A percentile compares a stretch with the other conserved stretches of the same genome.
phyloP scores from a whole-genome alignment of 2,797 vertebrate genomes.

The Pitangus sulphuratus region DNA sequence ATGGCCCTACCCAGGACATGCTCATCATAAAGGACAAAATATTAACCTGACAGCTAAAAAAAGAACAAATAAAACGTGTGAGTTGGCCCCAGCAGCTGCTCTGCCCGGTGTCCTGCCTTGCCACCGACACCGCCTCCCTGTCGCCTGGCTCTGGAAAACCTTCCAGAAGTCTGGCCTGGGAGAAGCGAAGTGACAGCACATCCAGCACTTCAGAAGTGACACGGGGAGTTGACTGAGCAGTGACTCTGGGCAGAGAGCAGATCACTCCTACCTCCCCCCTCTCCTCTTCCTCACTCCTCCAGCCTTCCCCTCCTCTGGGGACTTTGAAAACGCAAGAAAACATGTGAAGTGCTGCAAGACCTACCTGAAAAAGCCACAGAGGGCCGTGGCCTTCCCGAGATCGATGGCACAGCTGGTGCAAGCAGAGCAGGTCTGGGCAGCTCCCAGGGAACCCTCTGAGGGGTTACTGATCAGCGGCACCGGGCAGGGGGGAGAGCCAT shows the following conservation, averaged over 20 bases:
- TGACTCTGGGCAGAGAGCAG: background rate
- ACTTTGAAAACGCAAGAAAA: background rate
- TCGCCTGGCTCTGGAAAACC: background rate
- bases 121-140: background rate
- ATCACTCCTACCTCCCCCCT: background rate
- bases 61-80: background rate
- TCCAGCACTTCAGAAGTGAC: background rate
- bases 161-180: background rate
- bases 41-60: background rate
- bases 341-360: background rate
- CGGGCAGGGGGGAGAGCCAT: background rate
- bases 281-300: background rate
- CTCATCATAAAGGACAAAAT: background rate
- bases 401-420: background rate
- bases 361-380: background rate
- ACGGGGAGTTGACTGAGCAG: fast-evolving
- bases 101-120: background rate
- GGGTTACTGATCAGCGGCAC: background rate
- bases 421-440: background rate
- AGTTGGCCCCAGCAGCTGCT: background rate
- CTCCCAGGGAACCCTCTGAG: background rate
- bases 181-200: fast-evolving
- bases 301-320: background rate
- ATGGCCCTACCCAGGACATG: background rate
- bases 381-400: background rate